phyloP scores from a whole-genome alignment of 2,888 invertebrate genomes.

The Lasioglossum malachurum region DNA sequence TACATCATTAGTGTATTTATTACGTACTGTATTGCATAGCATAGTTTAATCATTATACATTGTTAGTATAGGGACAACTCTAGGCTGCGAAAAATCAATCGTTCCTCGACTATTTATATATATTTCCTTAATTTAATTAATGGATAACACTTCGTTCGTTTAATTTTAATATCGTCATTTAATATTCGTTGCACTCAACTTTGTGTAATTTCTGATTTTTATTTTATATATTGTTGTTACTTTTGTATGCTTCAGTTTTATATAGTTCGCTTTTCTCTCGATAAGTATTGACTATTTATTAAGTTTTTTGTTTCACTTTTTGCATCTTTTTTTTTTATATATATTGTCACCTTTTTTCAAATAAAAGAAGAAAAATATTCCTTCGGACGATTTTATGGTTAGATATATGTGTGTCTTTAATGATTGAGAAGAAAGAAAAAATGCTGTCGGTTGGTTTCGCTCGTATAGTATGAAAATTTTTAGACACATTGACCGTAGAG shows the following conservation, averaged over 20 bases:
- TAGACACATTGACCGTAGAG: conserved; percentile 56
- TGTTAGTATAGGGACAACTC: conserved; percentile 53
- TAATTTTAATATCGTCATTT: conserved; percentile 11
- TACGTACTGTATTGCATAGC: conserved; percentile 53
- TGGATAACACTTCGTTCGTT: conserved; percentile 8
- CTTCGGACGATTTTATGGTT: conserved; percentile 13
- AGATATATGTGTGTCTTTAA: conserved; percentile 3
- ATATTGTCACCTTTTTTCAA: background rate
- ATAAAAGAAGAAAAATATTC: background rate
- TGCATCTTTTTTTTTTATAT: background rate
- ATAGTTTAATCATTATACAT: conserved; percentile 56
- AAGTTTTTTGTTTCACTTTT: conserved; percentile 19
- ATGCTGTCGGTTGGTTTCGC: conserved; percentile 54
- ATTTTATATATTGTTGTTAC: conserved; percentile 27
- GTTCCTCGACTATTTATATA: conserved; percentile 53
- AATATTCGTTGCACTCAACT: conserved; percentile 15
- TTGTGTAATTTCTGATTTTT: conserved; percentile 4
- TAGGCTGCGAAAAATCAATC: conserved; percentile 49
- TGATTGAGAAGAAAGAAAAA: conserved; percentile 39
- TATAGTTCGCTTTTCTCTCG: background rate
- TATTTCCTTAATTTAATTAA: conserved; percentile 30
- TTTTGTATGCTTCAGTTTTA: conserved; percentile 15
- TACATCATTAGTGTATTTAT: conserved; percentile 59
- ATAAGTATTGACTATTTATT: conserved; percentile 33
- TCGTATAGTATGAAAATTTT: conserved; percentile 53